phyloP scores from a whole-genome alignment of 2,888 invertebrate genomes.

The Mythimna lalbum region DNA sequence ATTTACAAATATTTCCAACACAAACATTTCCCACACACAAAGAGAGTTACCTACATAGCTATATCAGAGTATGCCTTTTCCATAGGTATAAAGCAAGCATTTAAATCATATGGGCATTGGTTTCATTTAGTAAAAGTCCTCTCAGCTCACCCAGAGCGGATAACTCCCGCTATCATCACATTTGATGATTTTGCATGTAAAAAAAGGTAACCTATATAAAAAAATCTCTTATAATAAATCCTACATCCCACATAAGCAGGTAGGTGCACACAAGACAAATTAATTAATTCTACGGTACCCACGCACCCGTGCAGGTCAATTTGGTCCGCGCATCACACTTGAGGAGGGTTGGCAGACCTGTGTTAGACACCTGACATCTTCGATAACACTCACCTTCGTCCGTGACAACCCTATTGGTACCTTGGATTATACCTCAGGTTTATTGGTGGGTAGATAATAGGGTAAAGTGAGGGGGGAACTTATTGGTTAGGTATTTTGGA shows the following conservation, averaged over 20 bases:
- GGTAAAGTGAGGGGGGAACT: not conserved
- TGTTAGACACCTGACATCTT: slow-evolving; percentile 85
- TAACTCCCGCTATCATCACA: no score
- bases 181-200: no score
- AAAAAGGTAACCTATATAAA: no score
- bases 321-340: slow-evolving; percentile 63
- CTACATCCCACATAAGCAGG: slow-evolving; percentile 17
- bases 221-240: not conserved
- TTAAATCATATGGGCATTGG: no score
- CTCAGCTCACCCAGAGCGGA: no score
- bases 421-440: slow-evolving; percentile 33
- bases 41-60: no score
- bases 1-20: no score
- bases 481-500: not conserved
- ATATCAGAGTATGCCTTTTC: no score
- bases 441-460: not conserved
- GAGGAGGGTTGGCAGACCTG: slow-evolving; percentile 76
- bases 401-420: slow-evolving; percentile 68
- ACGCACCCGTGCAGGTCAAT: slow-evolving; percentile 53
- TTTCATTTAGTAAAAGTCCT: no score
- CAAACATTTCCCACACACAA: no score
- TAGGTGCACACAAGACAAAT: slow-evolving; percentile 58
- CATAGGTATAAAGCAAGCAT: no score
- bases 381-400: slow-evolving; percentile 81
- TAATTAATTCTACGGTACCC: slow-evolving; percentile 67